phyloP scores from a whole-genome alignment of 2,113 vertebrate genomes.

The Galeopterus variegatus region DNA sequence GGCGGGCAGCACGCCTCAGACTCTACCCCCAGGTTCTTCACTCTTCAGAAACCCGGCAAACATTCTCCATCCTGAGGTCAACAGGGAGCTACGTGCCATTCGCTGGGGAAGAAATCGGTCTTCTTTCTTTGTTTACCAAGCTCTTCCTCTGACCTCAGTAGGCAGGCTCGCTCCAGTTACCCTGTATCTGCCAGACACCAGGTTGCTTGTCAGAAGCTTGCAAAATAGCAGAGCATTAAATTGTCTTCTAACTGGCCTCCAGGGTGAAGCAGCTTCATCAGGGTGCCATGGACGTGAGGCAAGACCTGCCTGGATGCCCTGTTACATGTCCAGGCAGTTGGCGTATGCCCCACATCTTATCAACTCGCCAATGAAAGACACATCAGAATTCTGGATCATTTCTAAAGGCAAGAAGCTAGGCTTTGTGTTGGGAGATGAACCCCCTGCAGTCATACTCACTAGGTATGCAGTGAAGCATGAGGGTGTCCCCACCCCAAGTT shows the following conservation, averaged over 20 bases:
- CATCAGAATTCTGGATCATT: background rate
- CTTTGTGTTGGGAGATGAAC: background rate
- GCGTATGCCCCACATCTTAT: background rate
- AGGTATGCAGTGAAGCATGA: rapidly evolving
- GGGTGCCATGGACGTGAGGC: background rate
- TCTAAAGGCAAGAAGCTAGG: background rate
- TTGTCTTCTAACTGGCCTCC: background rate
- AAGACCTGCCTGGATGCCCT: background rate
- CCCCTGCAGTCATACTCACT: rapidly evolving
- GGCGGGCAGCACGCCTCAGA: background rate
- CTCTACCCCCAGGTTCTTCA: background rate
- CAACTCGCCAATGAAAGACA: background rate
- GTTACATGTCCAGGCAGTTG: background rate
- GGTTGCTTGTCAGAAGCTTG: background rate
- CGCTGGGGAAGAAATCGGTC: background rate
- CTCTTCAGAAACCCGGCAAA: conserved; percentile 7
- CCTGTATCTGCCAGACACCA: background rate
- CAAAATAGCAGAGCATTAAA: background rate
- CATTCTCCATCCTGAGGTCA: background rate
- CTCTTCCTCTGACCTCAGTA: background rate
- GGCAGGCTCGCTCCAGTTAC: background rate
- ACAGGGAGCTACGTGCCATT: background rate
- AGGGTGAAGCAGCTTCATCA: background rate
- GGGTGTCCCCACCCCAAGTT: background rate
- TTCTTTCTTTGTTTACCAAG: background rate